A percentile compares a stretch with the other conserved stretches of the same genome.
Evolutionary conservation across 2,113 vertebrate species (phyloP).

Genomic region (Sapayoa aenigma): DNA sequence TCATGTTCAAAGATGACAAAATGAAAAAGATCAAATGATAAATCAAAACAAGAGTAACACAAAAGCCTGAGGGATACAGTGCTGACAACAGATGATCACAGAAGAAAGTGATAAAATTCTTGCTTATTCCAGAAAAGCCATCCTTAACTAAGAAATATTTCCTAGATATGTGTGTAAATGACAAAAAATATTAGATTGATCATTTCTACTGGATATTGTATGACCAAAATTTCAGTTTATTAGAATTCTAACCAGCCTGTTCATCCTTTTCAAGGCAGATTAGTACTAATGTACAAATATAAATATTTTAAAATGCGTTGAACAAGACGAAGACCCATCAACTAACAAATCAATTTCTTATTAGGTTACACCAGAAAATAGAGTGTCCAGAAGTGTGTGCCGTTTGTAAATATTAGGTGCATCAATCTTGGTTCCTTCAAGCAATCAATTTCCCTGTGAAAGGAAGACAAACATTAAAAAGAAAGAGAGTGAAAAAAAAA

Average conservation of each 20-base stretch:
- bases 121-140: slow-evolving; percentile 8
- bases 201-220: background rate
- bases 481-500: background rate
- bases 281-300: slow-evolving; percentile 42
- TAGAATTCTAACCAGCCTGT: background rate
- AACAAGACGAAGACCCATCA: background rate
- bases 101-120: slow-evolving; percentile 47
- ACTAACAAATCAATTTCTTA: slow-evolving; percentile 56
- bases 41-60: slow-evolving; percentile 57
- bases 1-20: slow-evolving; percentile 54
- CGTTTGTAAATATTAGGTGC: slow-evolving; percentile 17
- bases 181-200: background rate
- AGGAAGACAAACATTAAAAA: slow-evolving; percentile 1
- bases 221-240: background rate
- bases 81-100: slow-evolving; percentile 63
- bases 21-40: slow-evolving; percentile 61
- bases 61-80: slow-evolving; percentile 55
- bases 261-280: slow-evolving; percentile 27
- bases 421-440: slow-evolving; percentile 48
- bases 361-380: slow-evolving; percentile 42
- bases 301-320: slow-evolving; percentile 38
- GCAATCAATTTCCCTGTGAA: slow-evolving; percentile 42
- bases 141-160: slow-evolving; percentile 35
- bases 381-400: slow-evolving; percentile 25
- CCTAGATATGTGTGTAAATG: background rate